Conservation (phyloP, 1,140 invertebrate species). For the Drosophila kohkoa region DNA sequence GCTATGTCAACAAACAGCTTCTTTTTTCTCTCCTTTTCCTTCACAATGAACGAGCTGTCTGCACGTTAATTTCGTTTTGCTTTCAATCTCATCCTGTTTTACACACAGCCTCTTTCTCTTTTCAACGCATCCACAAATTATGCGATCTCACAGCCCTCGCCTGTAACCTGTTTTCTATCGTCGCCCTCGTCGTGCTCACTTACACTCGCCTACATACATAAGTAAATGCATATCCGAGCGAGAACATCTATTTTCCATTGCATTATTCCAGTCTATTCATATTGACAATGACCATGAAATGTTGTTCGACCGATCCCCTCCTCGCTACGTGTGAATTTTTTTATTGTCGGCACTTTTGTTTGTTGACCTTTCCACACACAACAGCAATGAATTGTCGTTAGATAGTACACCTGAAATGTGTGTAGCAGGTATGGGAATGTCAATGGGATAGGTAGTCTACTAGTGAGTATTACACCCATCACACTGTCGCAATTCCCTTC, state of each 20-base stretch:
- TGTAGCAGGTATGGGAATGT: not conserved
- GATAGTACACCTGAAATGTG: conserved; percentile 14
- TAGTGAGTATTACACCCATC: conserved; percentile 1
- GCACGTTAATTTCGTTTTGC: conserved; percentile 60
- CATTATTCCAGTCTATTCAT: conserved; percentile 53
- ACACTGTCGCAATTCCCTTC: conserved; percentile 37
- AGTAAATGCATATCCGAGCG: conserved; percentile 4
- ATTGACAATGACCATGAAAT: conserved; percentile 78
- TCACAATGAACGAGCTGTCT: not conserved
- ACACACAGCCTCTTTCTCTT: conserved; percentile 42
- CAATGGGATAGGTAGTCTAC: no score
- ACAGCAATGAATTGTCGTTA: conserved; percentile 5
- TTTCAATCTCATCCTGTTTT: conserved; percentile 65
- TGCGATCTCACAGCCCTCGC: conserved; percentile 20
- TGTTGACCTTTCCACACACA: conserved; percentile 65
- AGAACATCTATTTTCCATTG: conserved; percentile 44
- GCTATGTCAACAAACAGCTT: conserved; percentile 45
- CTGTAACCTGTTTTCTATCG: conserved; percentile 73
- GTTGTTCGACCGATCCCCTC: conserved; percentile 17
- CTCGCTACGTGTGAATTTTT: conserved; percentile 65
- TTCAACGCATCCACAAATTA: conserved; percentile 56
- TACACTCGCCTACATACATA: conserved; percentile 22
- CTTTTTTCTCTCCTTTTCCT: conserved; percentile 12
- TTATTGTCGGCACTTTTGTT: conserved; percentile 62
- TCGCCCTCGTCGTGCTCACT: conserved; percentile 36